Evolutionary conservation across 1,140 invertebrate genomes (phyloP), one percentile per base, ranked within the genome.

Genomic region (Brachionus rubens): DNA sequence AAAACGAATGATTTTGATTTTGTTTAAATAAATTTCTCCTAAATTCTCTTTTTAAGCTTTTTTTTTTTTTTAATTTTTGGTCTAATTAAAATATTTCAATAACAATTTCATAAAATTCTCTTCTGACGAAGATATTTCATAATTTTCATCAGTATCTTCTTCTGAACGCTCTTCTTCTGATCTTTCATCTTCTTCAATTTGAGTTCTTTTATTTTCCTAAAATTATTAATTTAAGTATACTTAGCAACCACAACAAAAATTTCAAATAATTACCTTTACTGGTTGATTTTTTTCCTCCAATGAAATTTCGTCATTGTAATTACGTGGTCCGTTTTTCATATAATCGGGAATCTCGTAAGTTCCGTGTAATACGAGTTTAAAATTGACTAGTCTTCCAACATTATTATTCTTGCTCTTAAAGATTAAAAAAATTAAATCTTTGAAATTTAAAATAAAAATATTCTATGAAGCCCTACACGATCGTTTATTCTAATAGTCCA

Each of bases 401-500:
- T 65, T 30, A 36, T 62, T 65, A 21, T 62, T 46, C 19, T 47
- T 24, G 33, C 54, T 65, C 59, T 65, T 43, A 16, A 40, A 6
- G 24, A 33, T n/a, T 7, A 5, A 36, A 48, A 59, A 40, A 19
- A 62, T 21, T 7, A 33, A 76, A 19, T 46, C 12, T 28, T 41
- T n/a, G n/a, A n/a, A 7, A 24, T 24, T 9, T 36, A 56, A 56
- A 76, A 56, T 21, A 47, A 3, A 70, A 33, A 33, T 41, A 46
- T 41, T 68, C n/a, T n/a, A n/a, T n/a, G n/a, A n/a, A n/a, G 19
- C 21, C 19, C 21, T 59, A 76, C 75, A 24, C 40, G 10, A 33
- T 76, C 75, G 10, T 54, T 76, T 4, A 76, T 76, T 16, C 48
- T 46, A 4, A 77, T 52, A n/a, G 14, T 67, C 76, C 76, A 77